Base-by-base conservation (phyloP, 1,140 invertebrate genomes). In the Drosophila erecta region DNA sequence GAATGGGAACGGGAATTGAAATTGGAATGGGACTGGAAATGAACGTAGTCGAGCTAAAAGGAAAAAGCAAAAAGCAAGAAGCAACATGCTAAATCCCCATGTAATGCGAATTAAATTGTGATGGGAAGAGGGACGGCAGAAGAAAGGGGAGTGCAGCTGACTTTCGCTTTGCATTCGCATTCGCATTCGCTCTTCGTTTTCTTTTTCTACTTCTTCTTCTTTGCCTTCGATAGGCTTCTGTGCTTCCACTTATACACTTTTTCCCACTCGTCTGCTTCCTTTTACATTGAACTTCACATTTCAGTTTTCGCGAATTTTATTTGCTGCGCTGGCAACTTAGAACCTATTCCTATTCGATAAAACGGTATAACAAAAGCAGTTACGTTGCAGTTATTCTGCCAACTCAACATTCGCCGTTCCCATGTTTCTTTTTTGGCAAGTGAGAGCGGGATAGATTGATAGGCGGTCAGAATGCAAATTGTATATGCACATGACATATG, bases 101-200 rank as follows among this genome's bases (percentile, higher is more conserved):
- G 81, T 87, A 86, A 86, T 59, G 64, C 75, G 55, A 81, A 78
- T 86, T 85, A 81, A 86, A 75, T 73, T 64, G 70, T 24, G 30
- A n/a, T 20, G 14, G 24, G n/a, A 38, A 30, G n/a, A 11, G 20
- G n/a, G 20, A 27, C 27, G 7, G 27, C 27, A 37, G 14, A 37
- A 37, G 12, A 6, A 40, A n/a, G 17, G 30, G 37, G 30, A 58
- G 27, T 37, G 35, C 35, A 37, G 10, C 44, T 44, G 37, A 44
- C 65, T 51, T 66, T 70, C 38, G 65, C 49, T 30, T 38, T 22
- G 22, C 27, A 15, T 15, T 27, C 22, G 12, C 33, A n/a, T n/a
- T n/a, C n/a, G n/a, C n/a, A n/a, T n/a, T n/a, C n/a, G n/a, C n/a
- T n/a, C n/a, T n/a, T n/a, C n/a, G n/a, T n/a, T n/a, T n/a, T n/a